Base-by-base conservation (phyloP, 2,888 invertebrate genomes). In the Plusia festucae region DNA sequence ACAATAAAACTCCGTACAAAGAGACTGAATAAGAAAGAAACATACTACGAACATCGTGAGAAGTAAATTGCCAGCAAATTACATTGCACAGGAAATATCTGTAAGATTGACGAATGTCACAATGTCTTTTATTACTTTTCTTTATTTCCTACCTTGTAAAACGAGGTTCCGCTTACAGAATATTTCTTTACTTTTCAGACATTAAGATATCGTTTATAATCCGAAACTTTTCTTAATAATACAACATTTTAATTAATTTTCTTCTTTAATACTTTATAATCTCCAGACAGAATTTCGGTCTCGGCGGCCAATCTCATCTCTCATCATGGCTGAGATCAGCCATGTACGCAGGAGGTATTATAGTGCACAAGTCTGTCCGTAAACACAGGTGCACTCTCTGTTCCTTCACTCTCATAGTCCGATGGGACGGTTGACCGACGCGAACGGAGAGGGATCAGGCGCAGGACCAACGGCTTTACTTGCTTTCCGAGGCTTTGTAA, bases 21-120 rank as follows among this genome's bases (percentile, higher is more conserved):
- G n/a, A 59, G 49, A 24, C 62, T 61, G 46, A 77, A 72, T 76
- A 57, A 60, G 0, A 22, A 11, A 55, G 15, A 60, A n/a, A 59
- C 18, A 52, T 30, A 18, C 44, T 24, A 6, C 0, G 53, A 53
- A 53, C 16, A 57, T 27, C 34, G 18, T 9, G 53, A 22, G 32
- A 13, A 16, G 18, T 6, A 44, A 62, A 16, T 34, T 60, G 34
- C 32, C 32, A 27, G 18, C 62, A 44, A 67, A 60, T 57, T 62
- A 49, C 55, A 1, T 58, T 13, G 22, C 51, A 57, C 56, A 20
- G 2, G 7, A 16, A 15, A 46, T 16, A 49, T 20, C 9, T 49
- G 11, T 20, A 11, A 49, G 46, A 13, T 49, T 49, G 6, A 62
- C 53, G 24, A 62, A 57, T 24, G n/a, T 65, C 44, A 56, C 8